Percentiles rank a stretch among this genome's conserved stretches.
phyloP scores from a whole-genome alignment of 2,888 invertebrate species.

The Drosophila atripex region DNA sequence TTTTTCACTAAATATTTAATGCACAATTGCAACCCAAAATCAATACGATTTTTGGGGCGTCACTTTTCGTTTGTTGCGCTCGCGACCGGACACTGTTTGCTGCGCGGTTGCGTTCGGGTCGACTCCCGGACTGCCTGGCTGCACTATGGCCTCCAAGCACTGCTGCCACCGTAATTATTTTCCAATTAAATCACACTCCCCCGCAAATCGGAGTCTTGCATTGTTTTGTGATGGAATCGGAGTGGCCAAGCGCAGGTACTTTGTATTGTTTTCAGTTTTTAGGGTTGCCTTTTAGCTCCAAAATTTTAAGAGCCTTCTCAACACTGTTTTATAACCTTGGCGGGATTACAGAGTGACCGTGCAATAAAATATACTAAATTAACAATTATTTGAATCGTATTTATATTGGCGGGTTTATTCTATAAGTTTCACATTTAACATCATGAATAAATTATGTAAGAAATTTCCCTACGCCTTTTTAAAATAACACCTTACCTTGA shows the following conservation, averaged over 20 bases:
- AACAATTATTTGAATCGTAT: no score
- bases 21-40: conserved; percentile 45
- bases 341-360: no score
- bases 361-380: no score
- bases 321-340: no score
- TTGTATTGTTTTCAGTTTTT: no score
- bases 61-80: conserved; percentile 2
- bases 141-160: conserved; percentile 27
- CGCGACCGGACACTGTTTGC: conserved; percentile 4
- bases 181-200: conserved; percentile 30
- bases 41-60: conserved; percentile 28
- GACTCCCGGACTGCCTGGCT: not conserved
- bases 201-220: conserved; percentile 27
- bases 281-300: no score
- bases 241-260: conserved; percentile 3
- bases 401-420: no score
- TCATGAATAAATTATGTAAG: no score
- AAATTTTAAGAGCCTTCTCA: no score
- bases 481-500: no score
- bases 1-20: conserved; percentile 39
- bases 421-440: no score
- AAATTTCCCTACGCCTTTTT: no score
- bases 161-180: conserved; percentile 16
- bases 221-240: conserved; percentile 26
- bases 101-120: not conserved